These are phyloP conservation scores for Agrotis puta DNA, from an alignment of 2,888 invertebrate species.

Conservation along the genomic window DNA sequence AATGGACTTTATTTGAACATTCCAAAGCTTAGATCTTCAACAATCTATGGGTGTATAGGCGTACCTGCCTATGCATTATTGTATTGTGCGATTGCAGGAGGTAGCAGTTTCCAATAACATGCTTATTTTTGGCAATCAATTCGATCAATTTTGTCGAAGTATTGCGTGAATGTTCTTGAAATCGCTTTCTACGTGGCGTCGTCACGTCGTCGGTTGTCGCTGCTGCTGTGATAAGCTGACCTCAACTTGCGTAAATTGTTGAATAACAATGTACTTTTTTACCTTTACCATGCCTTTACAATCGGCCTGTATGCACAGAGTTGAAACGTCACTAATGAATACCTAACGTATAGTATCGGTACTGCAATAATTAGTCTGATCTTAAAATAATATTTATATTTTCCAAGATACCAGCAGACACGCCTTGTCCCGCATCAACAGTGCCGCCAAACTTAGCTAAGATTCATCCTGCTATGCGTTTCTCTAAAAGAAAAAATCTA, in stretches of 20 bases:
- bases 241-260: constrained; percentile 85
- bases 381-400: too few species aligned
- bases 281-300: constrained; percentile 67
- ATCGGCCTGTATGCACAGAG: constrained; percentile 25
- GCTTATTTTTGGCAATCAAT: constrained; percentile 73
- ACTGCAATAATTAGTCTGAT: too few species aligned
- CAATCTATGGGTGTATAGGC: neutral
- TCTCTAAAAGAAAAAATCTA: too few species aligned
- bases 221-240: constrained; percentile 78
- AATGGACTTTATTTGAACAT: too few species aligned
- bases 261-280: constrained; percentile 70
- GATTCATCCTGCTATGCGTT: too few species aligned
- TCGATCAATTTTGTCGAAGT: constrained; percentile 75
- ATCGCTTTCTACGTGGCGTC: constrained; percentile 86
- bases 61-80: neutral
- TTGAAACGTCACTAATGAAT: neutral
- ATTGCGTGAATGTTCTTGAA: constrained; percentile 86
- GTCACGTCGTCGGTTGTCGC: constrained; percentile 73
- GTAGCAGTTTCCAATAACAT: constrained; percentile 16
- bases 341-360: too few species aligned
- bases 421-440: too few species aligned
- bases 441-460: too few species aligned
- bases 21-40: too few species aligned
- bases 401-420: too few species aligned
- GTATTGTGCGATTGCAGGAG: neutral